A percentile compares a stretch with the other conserved stretches of the same genome.
Evolutionary conservation across 2,113 vertebrate genomes (phyloP).

Genomic region (Cephalophus harveyi): DNA sequence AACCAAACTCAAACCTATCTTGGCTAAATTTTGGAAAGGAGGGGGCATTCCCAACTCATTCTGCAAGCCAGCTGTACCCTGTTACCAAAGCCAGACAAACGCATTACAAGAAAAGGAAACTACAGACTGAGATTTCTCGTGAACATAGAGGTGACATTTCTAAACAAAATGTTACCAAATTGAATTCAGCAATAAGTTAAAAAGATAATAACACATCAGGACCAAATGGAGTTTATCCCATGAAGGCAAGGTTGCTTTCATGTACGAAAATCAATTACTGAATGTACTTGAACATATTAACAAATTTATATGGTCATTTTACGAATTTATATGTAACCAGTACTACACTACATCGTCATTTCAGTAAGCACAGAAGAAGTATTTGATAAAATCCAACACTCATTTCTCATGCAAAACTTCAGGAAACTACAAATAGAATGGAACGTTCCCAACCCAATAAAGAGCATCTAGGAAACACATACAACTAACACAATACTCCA

Average conservation of each 20-base stretch:
- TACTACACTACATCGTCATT: not conserved
- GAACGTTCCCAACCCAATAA: not conserved
- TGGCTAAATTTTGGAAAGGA: not conserved
- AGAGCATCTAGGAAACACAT: not conserved
- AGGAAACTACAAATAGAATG: not conserved
- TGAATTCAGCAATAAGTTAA: not conserved
- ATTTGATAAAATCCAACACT: not conserved
- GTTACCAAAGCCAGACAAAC: not conserved
- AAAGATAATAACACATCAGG: not conserved
- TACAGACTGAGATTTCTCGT: not conserved
- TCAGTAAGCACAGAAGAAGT: not conserved
- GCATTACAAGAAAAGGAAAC: not conserved
- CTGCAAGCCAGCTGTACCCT: not conserved
- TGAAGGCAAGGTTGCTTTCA: not conserved
- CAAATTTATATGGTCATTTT: not conserved
- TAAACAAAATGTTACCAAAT: not conserved
- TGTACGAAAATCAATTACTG: not conserved
- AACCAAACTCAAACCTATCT: not conserved
- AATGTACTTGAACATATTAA: not conserved
- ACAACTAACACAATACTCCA: not conserved
- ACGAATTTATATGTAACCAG: not conserved
- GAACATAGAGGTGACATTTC: not conserved
- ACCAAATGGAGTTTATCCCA: not conserved
- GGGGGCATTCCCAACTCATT: not conserved
- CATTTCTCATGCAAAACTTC: not conserved